Base-by-base conservation (phyloP, 2,888 invertebrate genomes). In the Thereva nobilitata region DNA sequence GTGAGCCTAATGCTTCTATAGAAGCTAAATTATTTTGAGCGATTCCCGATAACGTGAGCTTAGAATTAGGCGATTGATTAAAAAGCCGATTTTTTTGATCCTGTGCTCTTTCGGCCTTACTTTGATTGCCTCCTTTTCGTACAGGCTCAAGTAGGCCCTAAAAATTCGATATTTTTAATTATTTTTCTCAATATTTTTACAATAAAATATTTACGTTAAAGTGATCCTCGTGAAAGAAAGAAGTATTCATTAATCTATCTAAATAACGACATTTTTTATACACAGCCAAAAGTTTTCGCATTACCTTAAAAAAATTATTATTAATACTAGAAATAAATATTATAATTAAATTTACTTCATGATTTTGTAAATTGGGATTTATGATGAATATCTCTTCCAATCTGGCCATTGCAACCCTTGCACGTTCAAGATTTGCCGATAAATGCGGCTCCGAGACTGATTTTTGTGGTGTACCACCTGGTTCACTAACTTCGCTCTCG, bases 181-280 rank as follows among this genome's bases (percentile, higher is more conserved):
- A 9, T 55, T 63, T 35, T 37, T 41, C 23, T 38, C 34, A 38
- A 34, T n/a, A 12, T 41, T 53, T 35, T 63, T 59, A 23, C 4
- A 57, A 57, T 12, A 10, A 49, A 9, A 52, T 38, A 38, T 9
- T 82, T 76, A 87, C 88, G 84, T 87, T 85, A 79, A 92, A 92
- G 79, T 92, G 88, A 75, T 88, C 86, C 75, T 91, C 91, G 72
- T 92, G 90, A 80, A 95, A 95, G 80, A 91, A 93, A 4, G 89
- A 86, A 0, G 94, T 93, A 56, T 90, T 91, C 85, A 95, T 89
- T 66, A 93, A 82, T 72, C 90, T 90, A 80, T 95, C 94, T 79
- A 95, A 84, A 76, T 89, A 92, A 72, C 93, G 87, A 75, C 92
- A 93, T 77, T 93, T 92, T 77, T 92, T 93, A 77, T 93, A 93